phyloP scores from a whole-genome alignment of 2,797 vertebrate species.

The Acrossocheilus wenchowensis region DNA sequence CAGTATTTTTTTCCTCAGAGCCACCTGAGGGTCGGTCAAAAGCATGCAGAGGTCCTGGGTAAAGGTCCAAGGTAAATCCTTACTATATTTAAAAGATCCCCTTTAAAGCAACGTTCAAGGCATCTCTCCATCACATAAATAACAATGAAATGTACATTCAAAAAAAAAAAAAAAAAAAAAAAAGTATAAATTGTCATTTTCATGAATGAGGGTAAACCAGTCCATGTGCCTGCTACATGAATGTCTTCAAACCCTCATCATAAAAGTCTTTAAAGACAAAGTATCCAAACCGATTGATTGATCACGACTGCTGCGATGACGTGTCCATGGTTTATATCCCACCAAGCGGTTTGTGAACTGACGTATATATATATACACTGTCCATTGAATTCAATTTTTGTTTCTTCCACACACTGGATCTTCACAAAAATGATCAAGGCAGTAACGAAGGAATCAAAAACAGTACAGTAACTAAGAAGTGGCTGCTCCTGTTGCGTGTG shows the following conservation, averaged over 20 bases:
- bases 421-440: constrained; percentile 78
- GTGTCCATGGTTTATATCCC: constrained; percentile 64
- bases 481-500: constrained; percentile 44
- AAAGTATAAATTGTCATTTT: constrained; percentile 54
- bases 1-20: constrained; percentile 17
- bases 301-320: constrained; percentile 71
- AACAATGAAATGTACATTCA: constrained; percentile 80
- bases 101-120: constrained; percentile 77
- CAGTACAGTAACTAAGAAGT: constrained; percentile 71
- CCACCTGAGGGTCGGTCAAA: constrained; percentile 57
- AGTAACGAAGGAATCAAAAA: constrained; percentile 71
- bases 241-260: constrained; percentile 80
- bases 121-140: constrained; percentile 85
- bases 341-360: constrained; percentile 60
- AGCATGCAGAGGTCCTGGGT: constrained; percentile 17
- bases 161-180: constrained; percentile 57
- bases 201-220: constrained; percentile 51
- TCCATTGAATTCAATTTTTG: constrained; percentile 68
- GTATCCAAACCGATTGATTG: constrained; percentile 77
- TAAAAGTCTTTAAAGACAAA: constrained; percentile 58
- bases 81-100: constrained; percentile 28
- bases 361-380: constrained; percentile 78
- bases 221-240: constrained; percentile 78
- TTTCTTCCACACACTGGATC: constrained; percentile 75
- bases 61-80: constrained; percentile 11